Base-by-base conservation (phyloP, 2,888 invertebrate species). In the Lampropteryx suffumata region DNA sequence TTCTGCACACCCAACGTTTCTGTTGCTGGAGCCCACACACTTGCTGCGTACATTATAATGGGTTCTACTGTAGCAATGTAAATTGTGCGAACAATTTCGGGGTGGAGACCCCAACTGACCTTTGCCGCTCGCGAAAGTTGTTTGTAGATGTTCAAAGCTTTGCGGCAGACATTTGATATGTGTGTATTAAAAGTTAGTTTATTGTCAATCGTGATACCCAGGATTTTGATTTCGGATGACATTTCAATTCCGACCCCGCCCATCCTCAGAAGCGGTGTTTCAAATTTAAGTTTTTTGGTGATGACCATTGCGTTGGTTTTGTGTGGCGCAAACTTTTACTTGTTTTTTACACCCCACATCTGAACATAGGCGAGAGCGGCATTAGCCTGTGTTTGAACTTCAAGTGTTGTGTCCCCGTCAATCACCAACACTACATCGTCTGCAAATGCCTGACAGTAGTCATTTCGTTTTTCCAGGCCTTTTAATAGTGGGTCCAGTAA, bases 391-490 rank as follows among this genome's bases (percentile, higher is more conserved):
- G 5, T 3, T 12, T 55, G 17, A 0, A 62, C 17, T 1, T 48
- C 54, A 0, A 11, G 4, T 2, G 47, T 55, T 0, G 57, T 53
- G 1, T 49, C 14, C 0, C 51, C 56, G 2, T 50, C 48, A 7
- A 60, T 33, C 0, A 55, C 33, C 4, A 60, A n/a, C n/a, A n/a
- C n/a, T n/a, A n/a, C n/a, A n/a, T n/a, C n/a, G n/a, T n/a, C n/a
- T n/a, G n/a, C n/a, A n/a, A 48, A 59, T 0, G 59, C 59, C 8
- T 61, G 55, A 4, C 46, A 44, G 27, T 54, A 45, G 1, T 39
- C 14, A 0, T 34, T 35, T 0, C 13, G 28, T 9, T 14, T 9
- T 6, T 41, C 35, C 5, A 51, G 29, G 6, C 24, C 24, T 8
- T 24, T 6, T 0, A 41, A 29, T 6, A 56, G 48, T 1, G 57